Base-by-base conservation (phyloP, 2,888 invertebrate genomes). In the Eupithecia centaureata region DNA sequence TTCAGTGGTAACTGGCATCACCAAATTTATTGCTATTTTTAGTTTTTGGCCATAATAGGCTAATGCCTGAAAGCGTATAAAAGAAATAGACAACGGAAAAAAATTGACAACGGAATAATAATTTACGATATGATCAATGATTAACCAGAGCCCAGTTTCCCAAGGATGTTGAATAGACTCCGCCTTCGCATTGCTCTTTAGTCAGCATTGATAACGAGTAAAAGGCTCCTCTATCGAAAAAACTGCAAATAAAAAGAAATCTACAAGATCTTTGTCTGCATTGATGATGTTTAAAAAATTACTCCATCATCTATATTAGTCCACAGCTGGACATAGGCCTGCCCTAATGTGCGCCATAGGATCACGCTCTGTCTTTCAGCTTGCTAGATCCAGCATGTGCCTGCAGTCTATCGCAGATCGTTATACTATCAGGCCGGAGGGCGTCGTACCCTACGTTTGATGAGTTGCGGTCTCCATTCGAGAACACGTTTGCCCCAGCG, bases 161-260 rank as follows among this genome's bases (percentile, higher is more conserved):
- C 63, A 97, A 93, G 3, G 97, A 98, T 0, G 98, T 98, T 5
- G 98, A 97, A 64, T 97, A 96, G 0, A 98, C 97, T 2, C 98
- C 98, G 35, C 81, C 85, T 70, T 88, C 87, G 78, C 95, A 95
- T 84, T 97, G 95, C 38, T 96, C 95, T 62, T 94, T 91, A 12
- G 94, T 88, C 27, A 98, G 86, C 91, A 95, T 96, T 70, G 96
- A 83, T 62, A 98, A 89, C 0, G 96, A 95, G 82, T 97, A 96
- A 25, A 97, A 90, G 0, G 98, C 98, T 13, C 98, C 97, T 73
- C 97, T 94, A 85, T 98, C 98, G 83, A 97, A 97, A 83, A 97
- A 98, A 88, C 97, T 97, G 32, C 18, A 67, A 22, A 51, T 47
- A 5, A 33, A 25, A 51, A 51, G 13, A 3, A 3, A 22, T 1